Conservation (phyloP, 1,140 invertebrate species). For the Drosophila parabipectinata region DNA sequence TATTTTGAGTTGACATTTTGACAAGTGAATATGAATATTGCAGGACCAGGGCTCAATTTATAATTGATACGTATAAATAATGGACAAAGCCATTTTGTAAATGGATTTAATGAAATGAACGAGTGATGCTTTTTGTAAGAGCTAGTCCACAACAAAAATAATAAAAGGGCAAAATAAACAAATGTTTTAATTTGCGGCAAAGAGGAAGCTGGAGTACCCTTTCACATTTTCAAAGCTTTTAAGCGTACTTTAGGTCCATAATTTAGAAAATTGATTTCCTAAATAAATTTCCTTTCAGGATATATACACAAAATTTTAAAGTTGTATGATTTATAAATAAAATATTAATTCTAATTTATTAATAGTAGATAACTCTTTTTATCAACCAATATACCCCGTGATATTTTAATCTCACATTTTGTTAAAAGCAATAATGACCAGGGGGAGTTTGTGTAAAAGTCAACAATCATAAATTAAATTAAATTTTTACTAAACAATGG, state of each 20-base stretch:
- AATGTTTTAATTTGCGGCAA: not conserved
- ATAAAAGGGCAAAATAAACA: constrained; percentile 10
- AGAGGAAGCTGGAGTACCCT: not conserved
- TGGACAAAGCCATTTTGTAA: constrained; percentile 42
- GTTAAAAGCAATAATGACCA: constrained; percentile 13
- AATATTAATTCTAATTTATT: too few relatives aligned
- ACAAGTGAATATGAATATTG: constrained; percentile 78
- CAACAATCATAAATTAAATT: constrained; percentile 3
- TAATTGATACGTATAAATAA: constrained; percentile 63
- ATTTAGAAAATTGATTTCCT: too few relatives aligned
- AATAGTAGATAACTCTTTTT: too few relatives aligned
- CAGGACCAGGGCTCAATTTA: constrained; percentile 54
- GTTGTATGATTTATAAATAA: too few relatives aligned
- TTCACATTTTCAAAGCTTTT: not conserved
- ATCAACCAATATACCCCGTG: not conserved
- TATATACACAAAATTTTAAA: too few relatives aligned
- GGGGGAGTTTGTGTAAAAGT: constrained; percentile 11
- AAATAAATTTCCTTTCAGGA: too few relatives aligned
- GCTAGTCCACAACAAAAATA: constrained; percentile 12
- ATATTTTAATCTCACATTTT: not conserved
- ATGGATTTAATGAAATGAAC: constrained; percentile 57
- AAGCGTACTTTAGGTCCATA: too few relatives aligned
- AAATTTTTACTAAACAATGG: constrained; percentile 11
- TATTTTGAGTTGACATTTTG: constrained; percentile 76
- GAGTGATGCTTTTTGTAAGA: constrained; percentile 15